Percentiles rank a stretch among this genome's conserved stretches.
Conservation (phyloP, 2,797 vertebrate species). For the Sphaeramia orbicularis region DNA sequence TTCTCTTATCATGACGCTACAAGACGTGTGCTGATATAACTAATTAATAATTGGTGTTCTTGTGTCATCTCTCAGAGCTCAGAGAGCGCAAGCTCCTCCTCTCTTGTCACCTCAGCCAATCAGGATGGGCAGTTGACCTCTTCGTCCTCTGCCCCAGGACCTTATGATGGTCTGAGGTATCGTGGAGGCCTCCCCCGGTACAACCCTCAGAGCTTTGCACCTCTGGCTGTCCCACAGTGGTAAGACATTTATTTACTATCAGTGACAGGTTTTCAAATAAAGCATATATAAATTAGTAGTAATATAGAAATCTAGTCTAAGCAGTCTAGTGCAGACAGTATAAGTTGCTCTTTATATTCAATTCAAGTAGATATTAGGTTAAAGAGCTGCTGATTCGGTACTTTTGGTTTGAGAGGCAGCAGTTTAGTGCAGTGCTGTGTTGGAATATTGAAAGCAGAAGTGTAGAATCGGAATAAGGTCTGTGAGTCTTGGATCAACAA, state of each 20-base stretch:
- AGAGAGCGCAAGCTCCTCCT: conserved; percentile 70
- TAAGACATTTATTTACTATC: conserved; percentile 67
- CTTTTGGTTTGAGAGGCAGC: no score
- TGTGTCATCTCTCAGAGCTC: conserved; percentile 81
- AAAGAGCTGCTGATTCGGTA: not conserved
- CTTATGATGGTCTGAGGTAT: conserved; percentile 87
- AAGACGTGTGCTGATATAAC: not conserved
- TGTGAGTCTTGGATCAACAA: not conserved
- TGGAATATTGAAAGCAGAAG: not conserved
- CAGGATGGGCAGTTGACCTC: conserved; percentile 81
- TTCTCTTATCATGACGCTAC: no score
- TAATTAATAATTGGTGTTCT: conserved; percentile 8
- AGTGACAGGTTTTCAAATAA: not conserved
- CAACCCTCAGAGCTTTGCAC: conserved; percentile 75
- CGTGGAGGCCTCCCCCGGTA: conserved; percentile 81
- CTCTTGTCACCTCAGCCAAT: conserved; percentile 64
- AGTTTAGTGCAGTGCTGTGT: not conserved
- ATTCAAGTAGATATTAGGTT: not conserved
- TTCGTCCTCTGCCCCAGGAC: conserved; percentile 63
- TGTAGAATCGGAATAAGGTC: not conserved
- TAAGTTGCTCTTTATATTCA: no score
- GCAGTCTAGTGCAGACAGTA: not conserved
- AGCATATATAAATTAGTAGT: not conserved
- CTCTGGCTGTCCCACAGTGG: conserved; percentile 87
- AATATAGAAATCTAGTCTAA: not conserved